Conservation (phyloP, 1,140 invertebrate species). For the Diprion similis region DNA sequence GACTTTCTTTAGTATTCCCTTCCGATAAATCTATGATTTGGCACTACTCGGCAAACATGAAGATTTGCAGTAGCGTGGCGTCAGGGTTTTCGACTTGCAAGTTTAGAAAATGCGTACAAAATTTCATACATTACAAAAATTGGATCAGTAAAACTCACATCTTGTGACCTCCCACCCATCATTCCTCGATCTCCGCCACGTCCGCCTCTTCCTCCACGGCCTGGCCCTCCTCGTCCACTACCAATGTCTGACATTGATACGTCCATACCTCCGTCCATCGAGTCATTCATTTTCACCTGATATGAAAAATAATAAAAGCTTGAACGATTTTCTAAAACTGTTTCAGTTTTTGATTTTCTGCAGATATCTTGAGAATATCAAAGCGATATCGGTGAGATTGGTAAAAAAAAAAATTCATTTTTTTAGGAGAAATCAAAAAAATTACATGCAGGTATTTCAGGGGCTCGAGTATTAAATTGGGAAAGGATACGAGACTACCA, state of each 20-base stretch:
- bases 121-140: neutral
- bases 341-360: too few species aligned
- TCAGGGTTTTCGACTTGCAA: neutral
- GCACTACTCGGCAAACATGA: constrained; percentile 9
- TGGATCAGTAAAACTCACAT: constrained; percentile 41
- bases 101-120: constrained; percentile 5
- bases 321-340: neutral
- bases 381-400: too few species aligned
- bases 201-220: constrained; percentile 48
- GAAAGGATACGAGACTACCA: too few species aligned
- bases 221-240: constrained; percentile 38
- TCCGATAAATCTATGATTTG: constrained; percentile 13
- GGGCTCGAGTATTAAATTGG: too few species aligned
- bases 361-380: too few species aligned
- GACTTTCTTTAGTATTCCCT: constrained; percentile 6
- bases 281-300: constrained; percentile 56
- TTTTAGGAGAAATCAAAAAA: too few species aligned
- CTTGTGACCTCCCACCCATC: constrained; percentile 53
- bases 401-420: too few species aligned
- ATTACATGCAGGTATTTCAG: too few species aligned
- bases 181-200: constrained; percentile 40
- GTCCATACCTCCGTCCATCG: constrained; percentile 51
- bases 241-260: constrained; percentile 23
- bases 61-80: neutral
- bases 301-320: too few species aligned